Evolutionary conservation across 2,797 vertebrate genomes (phyloP), one percentile per base, ranked within the genome.

Genomic region (Microchirus variegatus): DNA sequence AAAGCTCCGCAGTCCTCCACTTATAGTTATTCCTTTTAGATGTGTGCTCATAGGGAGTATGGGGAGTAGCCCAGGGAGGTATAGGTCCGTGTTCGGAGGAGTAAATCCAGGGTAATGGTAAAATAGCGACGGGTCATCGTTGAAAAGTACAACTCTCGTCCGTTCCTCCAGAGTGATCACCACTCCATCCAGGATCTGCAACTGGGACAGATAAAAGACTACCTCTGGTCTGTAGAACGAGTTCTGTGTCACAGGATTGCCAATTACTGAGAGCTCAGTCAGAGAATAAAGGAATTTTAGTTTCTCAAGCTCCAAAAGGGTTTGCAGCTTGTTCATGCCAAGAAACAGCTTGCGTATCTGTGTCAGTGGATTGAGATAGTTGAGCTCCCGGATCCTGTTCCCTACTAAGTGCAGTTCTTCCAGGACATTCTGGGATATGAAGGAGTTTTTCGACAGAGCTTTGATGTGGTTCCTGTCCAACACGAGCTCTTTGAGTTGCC

Each of bases 311-410:
- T 96, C 94, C 53, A 88, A 49, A 16, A 94, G 78, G 48, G 96
- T 94, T 95, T 96, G 94, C 71, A 96, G 91, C 90, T 94, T 96
- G 83, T 96, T 97, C 73, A 84, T 91, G 76, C 85, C 91, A 12
- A 96, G 90, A 74, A 92, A 94, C 35, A 96, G 93, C 70, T 94
- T 94, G 71, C 90, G 91, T 22, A 96, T 91, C 75, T 93, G 92
- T 19, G 53, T 71, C 73, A 95, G 87, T 22, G 90, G 70, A 1
- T 92, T 83, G 10, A 97, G 83, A 76, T 94, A 86, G 75, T 81
- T 94, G 54, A 96, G 87, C 59, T 95, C 94, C 31, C 87, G 77
- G 38, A 96, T 87, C n/a, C 95, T 90, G 85, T 97, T 98, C 72
- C 95, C 92, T 49, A 94, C 86, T 8, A 96, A 73, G 67, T 89